Base-by-base conservation (phyloP, 2,113 vertebrate species). In the Tonatia bakeri region DNA sequence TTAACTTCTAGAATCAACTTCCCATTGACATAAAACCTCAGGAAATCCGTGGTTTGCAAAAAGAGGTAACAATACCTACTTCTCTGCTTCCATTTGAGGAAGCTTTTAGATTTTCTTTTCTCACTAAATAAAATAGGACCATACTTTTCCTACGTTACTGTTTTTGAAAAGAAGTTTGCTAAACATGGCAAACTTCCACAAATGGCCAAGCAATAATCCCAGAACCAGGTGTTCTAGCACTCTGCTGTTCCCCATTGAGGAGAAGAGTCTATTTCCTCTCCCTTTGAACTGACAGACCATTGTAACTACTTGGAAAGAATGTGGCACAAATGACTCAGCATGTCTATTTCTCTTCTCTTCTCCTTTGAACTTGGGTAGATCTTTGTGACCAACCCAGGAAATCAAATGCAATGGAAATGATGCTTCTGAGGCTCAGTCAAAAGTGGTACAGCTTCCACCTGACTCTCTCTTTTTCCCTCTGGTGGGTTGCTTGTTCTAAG, bases 151-250 rank as follows among this genome's bases (percentile, higher is more conserved):
- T 50, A 31, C 7, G n/a, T 86, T 6, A 77, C 31, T 47, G 54
- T 79, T 90, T 96, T 97, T 90, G 40, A 86, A 94, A 94, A 92
- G 22, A 82, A 89, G 38, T 73, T 82, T 77, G 33, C 64, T 95
- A 91, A 72, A 75, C 36, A 26, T 38, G 52, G 33, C 7, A 36
- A 81, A 82, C 40, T 72, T 75, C 24, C 38, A 26, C 65, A 91
- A 94, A 65, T 80, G 64, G 0, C 61, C 47, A 73, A 89, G 73
- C 61, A 75, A 33, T 72, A 59, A 92, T 38, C 45, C 28, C 28
- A 92, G n/a, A 1, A 65, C 33, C 38, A 87, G 38, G 7, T 87
- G 6, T 73, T 87, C 38, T 36, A 87, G 31, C 6, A 61, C 28
- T 54, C 76, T 86, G 54, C 26, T 12, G 22, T 82, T 95, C 14